Evolutionary conservation across 1,140 invertebrate genomes (phyloP).

Genomic region (Hirudo medicinalis): DNA sequence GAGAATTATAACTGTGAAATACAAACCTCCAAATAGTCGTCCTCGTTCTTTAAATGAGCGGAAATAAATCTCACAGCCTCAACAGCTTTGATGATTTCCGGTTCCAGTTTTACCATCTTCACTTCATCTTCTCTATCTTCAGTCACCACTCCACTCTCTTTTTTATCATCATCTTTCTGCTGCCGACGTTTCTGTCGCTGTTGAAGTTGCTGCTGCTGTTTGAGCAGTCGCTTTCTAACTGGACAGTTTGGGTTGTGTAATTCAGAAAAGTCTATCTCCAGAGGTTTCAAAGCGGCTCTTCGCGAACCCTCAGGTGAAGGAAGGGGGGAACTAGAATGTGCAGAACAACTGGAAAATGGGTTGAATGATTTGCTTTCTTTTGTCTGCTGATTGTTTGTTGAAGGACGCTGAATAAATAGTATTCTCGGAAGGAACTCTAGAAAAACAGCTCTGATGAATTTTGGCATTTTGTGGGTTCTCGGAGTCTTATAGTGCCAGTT

Average conservation of each 20-base stretch:
- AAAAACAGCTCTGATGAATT: slow-evolving; percentile 82
- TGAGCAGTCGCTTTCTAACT: slow-evolving; percentile 4
- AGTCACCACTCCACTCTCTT: neutral
- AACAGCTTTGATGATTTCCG: slow-evolving; percentile 15
- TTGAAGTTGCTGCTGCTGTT: neutral
- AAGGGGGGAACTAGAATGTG: neutral
- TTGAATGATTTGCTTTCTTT: neutral
- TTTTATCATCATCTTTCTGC: neutral
- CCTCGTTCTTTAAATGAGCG: slow-evolving; percentile 18
- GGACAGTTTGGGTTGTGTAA: slow-evolving; percentile 14
- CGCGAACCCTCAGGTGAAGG: neutral
- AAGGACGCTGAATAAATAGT: slow-evolving; percentile 66
- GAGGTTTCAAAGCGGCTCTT: slow-evolving; percentile 14
- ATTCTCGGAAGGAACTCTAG: slow-evolving; percentile 73
- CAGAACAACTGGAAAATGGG: neutral
- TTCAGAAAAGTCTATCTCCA: slow-evolving; percentile 9
- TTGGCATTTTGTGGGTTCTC: slow-evolving; percentile 69
- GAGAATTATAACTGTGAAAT: too few species aligned
- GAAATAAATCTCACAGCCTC: slow-evolving; percentile 16
- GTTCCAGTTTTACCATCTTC: neutral
- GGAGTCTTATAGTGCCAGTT: slow-evolving; percentile 95
- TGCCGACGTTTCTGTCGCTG: too few species aligned
- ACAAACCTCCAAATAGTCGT: slow-evolving; percentile 11
- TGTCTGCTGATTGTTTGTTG: neutral
- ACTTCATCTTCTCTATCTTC: slow-evolving; percentile 2